phyloP scores from a whole-genome alignment of 2,113 vertebrate species.

The Erythrocercus mccallii region DNA sequence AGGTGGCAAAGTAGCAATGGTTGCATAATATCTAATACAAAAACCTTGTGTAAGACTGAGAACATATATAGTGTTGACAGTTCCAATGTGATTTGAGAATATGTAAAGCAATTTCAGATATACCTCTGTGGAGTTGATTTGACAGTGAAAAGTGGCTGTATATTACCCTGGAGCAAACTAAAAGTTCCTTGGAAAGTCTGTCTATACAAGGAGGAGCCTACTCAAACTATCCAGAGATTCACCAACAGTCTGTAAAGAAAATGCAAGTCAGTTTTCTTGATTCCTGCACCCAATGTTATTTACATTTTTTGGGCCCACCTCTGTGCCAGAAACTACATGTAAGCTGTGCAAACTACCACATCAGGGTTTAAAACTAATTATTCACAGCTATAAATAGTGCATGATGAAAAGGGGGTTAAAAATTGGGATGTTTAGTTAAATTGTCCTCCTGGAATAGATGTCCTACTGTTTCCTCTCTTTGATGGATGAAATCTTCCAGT shows the following conservation, averaged over 20 bases:
- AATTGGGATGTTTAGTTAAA: neutral
- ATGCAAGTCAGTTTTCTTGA: neutral
- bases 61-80: neutral
- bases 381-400: neutral
- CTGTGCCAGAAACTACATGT: neutral
- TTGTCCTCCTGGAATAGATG: neutral
- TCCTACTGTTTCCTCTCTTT: neutral
- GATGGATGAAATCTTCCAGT: neutral
- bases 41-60: neutral
- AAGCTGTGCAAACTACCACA: neutral
- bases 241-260: neutral
- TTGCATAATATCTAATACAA: neutral
- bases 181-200: neutral
- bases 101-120: neutral
- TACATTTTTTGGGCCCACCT: fast-evolving
- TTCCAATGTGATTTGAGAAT: neutral
- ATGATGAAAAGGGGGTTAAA: neutral
- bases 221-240: neutral
- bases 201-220: neutral
- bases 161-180: neutral
- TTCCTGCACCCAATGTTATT: neutral
- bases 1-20: neutral
- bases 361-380: neutral
- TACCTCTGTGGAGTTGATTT: neutral
- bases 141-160: neutral